These are phyloP conservation scores for Thamnophis elegans DNA, from an alignment of 2,797 vertebrate genomes.

Conservation along the genomic window DNA sequence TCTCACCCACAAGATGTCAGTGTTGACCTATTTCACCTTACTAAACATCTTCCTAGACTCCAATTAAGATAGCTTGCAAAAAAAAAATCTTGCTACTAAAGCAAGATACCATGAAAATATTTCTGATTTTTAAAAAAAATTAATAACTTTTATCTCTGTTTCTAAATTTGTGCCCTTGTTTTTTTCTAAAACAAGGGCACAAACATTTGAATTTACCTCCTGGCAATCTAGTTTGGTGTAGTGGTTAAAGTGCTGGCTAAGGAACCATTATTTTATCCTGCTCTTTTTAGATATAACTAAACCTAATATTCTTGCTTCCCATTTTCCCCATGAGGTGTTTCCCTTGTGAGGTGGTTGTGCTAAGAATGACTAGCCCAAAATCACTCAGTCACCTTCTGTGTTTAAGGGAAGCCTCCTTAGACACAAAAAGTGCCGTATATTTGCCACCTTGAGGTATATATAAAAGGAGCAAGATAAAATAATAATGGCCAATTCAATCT, in stretches of 20 bases:
- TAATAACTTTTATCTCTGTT: neutral
- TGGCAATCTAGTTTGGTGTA: neutral
- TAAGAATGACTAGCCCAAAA: too few relatives aligned
- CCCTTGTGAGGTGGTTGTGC: too few relatives aligned
- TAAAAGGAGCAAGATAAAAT: too few relatives aligned
- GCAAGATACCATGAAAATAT: neutral
- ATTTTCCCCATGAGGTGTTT: too few relatives aligned
- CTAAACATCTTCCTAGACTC: slow-evolving; percentile 3
- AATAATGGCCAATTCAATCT: too few relatives aligned
- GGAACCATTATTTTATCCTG: neutral
- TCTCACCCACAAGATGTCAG: slow-evolving; percentile 68
- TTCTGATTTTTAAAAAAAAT: neutral
- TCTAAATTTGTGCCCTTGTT: neutral
- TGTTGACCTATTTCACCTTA: slow-evolving; percentile 56
- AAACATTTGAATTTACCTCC: neutral
- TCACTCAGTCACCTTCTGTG: too few relatives aligned
- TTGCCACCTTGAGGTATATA: too few relatives aligned
- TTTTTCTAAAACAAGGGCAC: neutral
- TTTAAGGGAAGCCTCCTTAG: too few relatives aligned
- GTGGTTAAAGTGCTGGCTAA: neutral
- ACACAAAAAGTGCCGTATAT: too few relatives aligned
- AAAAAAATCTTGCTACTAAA: neutral
- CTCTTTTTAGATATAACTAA: too few relatives aligned
- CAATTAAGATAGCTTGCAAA: slow-evolving; percentile 23
- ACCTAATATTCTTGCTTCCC: too few relatives aligned